phyloP scores from a whole-genome alignment of 2,888 invertebrate species.

The Sceliomorpha sp. region DNA sequence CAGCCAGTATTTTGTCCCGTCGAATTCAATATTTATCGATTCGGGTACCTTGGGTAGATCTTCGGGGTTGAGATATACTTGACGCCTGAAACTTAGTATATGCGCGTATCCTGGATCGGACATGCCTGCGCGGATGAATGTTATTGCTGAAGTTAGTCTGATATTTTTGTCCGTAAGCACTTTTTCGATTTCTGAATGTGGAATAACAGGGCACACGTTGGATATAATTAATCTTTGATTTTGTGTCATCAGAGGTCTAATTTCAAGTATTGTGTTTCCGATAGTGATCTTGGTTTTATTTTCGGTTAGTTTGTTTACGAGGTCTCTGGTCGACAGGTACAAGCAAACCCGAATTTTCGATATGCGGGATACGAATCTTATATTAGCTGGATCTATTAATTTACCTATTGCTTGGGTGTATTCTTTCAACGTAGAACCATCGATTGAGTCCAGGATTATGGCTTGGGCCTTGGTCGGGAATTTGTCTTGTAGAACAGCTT shows the following conservation, averaged over 20 bases:
- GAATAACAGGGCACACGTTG: conserved; percentile 55
- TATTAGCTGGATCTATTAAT: too few relatives aligned
- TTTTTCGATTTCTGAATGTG: conserved; percentile 40
- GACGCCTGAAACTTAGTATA: conserved; percentile 37
- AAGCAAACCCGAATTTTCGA: too few relatives aligned
- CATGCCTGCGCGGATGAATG: conserved; percentile 46
- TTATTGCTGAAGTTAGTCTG: conserved; percentile 37
- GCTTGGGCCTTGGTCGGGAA: too few relatives aligned
- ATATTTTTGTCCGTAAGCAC: conserved; percentile 37
- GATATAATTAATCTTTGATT: conserved; percentile 39
- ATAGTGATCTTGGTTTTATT: conserved; percentile 22
- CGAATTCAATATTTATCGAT: conserved; percentile 36
- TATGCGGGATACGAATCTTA: too few relatives aligned
- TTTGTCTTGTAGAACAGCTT: too few relatives aligned
- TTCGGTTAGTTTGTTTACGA: conserved; percentile 28
- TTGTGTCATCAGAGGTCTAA: conserved; percentile 42
- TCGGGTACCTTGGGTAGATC: conserved; percentile 32
- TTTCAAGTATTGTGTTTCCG: conserved; percentile 2
- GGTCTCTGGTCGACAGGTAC: too few relatives aligned
- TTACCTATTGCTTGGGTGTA: too few relatives aligned
- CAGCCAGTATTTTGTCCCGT: conserved; percentile 44
- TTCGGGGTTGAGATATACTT: conserved; percentile 35
- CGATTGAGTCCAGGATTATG: too few relatives aligned
- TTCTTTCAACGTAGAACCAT: too few relatives aligned
- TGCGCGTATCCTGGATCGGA: conserved; percentile 37